These are phyloP conservation scores for Macrochelys suwanniensis DNA, from an alignment of 2,797 vertebrate genomes.

Conservation along the genomic window DNA sequence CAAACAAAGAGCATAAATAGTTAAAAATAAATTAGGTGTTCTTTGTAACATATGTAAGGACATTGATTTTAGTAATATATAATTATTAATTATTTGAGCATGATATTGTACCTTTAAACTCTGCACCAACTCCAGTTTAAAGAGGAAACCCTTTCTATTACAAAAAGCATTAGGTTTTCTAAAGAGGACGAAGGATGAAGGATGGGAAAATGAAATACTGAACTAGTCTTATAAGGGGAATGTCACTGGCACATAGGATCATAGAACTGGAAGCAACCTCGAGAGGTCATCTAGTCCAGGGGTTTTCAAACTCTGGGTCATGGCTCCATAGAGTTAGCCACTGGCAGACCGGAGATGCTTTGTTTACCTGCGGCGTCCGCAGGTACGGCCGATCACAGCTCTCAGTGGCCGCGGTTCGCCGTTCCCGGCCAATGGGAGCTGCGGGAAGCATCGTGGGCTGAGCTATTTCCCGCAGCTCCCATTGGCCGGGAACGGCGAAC, in stretches of 20 bases:
- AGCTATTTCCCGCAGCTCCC: too few species aligned
- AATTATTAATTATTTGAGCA: slow-evolving; percentile 44
- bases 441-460: too few species aligned
- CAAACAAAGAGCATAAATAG: neutral
- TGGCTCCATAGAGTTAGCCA: too few species aligned
- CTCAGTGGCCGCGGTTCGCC: too few species aligned
- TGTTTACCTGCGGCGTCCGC: too few species aligned
- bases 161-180: slow-evolving; percentile 37
- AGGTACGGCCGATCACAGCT: too few species aligned
- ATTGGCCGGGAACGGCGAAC: too few species aligned
- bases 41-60: neutral
- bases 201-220: neutral
- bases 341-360: too few species aligned
- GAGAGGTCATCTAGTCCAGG: too few species aligned
- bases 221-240: slow-evolving; percentile 49
- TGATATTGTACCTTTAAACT: neutral
- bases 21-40: neutral
- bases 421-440: too few species aligned
- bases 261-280: too few species aligned
- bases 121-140: neutral
- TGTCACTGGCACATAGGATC: slow-evolving; percentile 59
- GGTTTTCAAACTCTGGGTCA: too few species aligned
- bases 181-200: slow-evolving; percentile 28
- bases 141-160: neutral
- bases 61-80: neutral